Base-by-base conservation (phyloP, 2,797 vertebrate species). In the Eutrigla gurnardus region DNA sequence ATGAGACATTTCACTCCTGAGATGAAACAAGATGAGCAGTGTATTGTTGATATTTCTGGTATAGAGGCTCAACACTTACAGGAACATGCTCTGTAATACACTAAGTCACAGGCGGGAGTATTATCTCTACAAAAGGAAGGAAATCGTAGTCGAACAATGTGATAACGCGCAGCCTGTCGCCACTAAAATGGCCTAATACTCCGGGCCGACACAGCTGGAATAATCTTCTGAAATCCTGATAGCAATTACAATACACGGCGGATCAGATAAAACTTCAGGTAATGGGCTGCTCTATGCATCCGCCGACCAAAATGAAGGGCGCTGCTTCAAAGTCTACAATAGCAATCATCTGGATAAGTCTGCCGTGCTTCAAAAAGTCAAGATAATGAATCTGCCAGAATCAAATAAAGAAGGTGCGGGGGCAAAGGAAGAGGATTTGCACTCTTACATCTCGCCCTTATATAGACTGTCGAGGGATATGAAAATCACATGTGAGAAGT, bases 171-270 rank as follows among this genome's bases (percentile, higher is more conserved):
- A 82, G 78, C 75, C 77, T 76, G 86, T 66, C 80, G 70, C 55
- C 50, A 54, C 67, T 89, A 82, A 91, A 88, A 86, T 45, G 70
- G 53, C 78, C 80, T 88, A 77, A 85, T 88, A 80, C 83, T 82
- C 71, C 33, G 68, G 70, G 73, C 80, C 82, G 77, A 90, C 85
- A 86, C 47, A 47, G 80, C 67, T 64, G 42, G 60, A 83, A 73
- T 90, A 86, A 89, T 84, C 84, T 88, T 72, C 80, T 83, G 77
- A 88, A 89, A 86, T 90, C 83, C 89, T 86, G 90, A 93, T 86
- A 85, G 82, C 81, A 91, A 92, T 91, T 90, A 90, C 75, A 92
- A 90, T 85, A 79, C 85, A 74, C 84, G 57, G 73, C n/a, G 59
- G 82, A 90, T 92, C 88, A 85, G 88, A 93, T 91, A 86, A 86